A percentile compares a stretch with the other conserved stretches of the same genome.
phyloP scores from a whole-genome alignment of 2,888 invertebrate species.

The Euspilapteryx auroguttella region DNA sequence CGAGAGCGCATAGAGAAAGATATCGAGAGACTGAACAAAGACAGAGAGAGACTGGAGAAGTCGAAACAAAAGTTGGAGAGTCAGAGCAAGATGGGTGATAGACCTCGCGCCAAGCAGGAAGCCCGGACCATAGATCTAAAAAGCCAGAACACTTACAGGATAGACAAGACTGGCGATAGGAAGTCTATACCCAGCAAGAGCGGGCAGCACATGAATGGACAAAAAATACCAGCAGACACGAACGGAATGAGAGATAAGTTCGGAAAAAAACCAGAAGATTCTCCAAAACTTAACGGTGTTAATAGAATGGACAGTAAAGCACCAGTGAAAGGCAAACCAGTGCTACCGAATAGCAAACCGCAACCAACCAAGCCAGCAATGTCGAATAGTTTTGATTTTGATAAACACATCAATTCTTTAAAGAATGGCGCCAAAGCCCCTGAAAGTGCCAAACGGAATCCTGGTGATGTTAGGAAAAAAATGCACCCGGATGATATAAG shows the following conservation, averaged over 20 bases:
- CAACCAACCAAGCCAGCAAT: constrained; percentile 27
- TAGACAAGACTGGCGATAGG: constrained; percentile 29
- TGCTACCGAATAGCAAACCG: constrained; percentile 10
- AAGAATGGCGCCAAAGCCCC: constrained; percentile 13
- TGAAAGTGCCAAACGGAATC: constrained; percentile 48
- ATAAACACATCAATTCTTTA: constrained; percentile 40
- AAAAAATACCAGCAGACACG: constrained; percentile 25
- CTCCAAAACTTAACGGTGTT: background rate
- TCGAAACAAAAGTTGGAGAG: constrained; percentile 32
- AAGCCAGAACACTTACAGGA: constrained; percentile 48
- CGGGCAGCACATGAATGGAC: constrained; percentile 27
- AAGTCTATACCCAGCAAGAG: too few species aligned
- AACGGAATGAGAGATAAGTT: constrained; percentile 21
- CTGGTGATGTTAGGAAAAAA: constrained; percentile 40
- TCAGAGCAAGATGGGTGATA: constrained; percentile 18
- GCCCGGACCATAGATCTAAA: constrained; percentile 37
- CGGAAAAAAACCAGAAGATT: constrained; percentile 8
- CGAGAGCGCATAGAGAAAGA: constrained; percentile 44
- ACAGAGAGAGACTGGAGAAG: constrained; percentile 39
- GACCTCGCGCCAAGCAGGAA: constrained; percentile 25
- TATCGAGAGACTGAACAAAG: constrained; percentile 34
- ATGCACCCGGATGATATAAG: constrained; percentile 20
- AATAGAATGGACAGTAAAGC: background rate
- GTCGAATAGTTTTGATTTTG: constrained; percentile 39
- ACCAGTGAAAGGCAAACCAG: background rate